Base-by-base conservation (phyloP, 2,113 vertebrate species). In the Fregata magnificens region DNA sequence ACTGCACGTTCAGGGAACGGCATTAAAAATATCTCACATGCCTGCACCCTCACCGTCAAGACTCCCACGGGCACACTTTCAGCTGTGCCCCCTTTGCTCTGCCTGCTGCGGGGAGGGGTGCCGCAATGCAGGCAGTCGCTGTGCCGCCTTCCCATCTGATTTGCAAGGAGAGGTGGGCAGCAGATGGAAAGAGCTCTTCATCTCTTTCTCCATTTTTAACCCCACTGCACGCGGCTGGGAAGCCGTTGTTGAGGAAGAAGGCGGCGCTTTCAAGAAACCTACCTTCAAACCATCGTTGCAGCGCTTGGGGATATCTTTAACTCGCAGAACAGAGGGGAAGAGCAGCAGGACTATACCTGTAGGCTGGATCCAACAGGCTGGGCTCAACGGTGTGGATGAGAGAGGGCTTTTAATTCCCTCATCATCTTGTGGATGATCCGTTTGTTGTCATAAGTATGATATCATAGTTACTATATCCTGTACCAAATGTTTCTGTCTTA, bases 321-420 rank as follows among this genome's bases (percentile, higher is more conserved):
- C 97, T 95, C 73, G 34, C 89, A 56, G 65, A 89, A 67, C 3
- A 34, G 84, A 93, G 67, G 65, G 73, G 55, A 70, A 90, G 79
- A 88, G 82, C 79, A 36, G 94, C 16, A 10, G 80, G 88, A 26
- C 70, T 95, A 80, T 40, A 86, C 80, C 88, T 95, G 94, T 91
- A 84, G 93, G 91, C 94, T 95, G 97, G 95, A 97, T 95, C 90
- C 72, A 62, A 22, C 69, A 55, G 88, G 45, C 45, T 73, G 63
- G 50, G 74, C 78, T 87, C 44, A 10, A 8, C 4, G 2, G 59
- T 28, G 47, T 11, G 24, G 70, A 82, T 58, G 36, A 72, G 78
- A 70, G 32, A 88, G 24, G 58, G 26, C 20, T 88, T 93, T 52
- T 12, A 66, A 36, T 36, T n/a, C 62, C 92, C 71, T 83, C 87